A percentile compares a stretch with the other conserved stretches of the same genome.
Conservation (phyloP, 2,113 vertebrate species). For the Nanorana parkeri region DNA sequence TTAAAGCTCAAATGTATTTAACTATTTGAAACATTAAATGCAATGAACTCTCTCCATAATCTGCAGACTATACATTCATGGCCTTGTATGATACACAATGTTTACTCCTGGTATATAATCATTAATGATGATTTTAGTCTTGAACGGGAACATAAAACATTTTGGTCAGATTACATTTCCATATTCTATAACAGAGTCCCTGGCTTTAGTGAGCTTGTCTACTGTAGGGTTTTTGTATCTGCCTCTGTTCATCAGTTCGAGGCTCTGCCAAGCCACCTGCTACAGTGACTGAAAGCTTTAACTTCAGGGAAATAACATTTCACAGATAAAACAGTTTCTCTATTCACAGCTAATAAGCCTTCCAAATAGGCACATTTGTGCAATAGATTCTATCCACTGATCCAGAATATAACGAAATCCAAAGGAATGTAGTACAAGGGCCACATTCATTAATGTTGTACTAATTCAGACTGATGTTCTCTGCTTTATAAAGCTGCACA, state of each 20-base stretch:
- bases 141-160: constrained; percentile 28
- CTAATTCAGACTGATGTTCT: background rate
- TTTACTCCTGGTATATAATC: background rate
- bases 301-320: constrained; percentile 46
- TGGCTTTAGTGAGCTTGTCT: constrained; percentile 1
- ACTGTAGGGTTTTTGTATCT: constrained; percentile 33
- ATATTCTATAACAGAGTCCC: constrained; percentile 18
- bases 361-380: constrained; percentile 36
- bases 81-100: background rate
- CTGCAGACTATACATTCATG: background rate
- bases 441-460: constrained; percentile 1
- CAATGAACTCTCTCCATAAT: too few species aligned
- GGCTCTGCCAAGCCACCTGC: constrained; percentile 50
- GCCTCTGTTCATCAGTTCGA: constrained; percentile 21
- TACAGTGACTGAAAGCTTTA: constrained; percentile 37
- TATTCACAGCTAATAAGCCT: constrained; percentile 21
- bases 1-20: too few species aligned
- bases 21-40: too few species aligned
- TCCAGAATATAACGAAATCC: constrained; percentile 25
- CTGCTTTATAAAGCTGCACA: too few species aligned
- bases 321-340: constrained; percentile 39
- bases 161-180: constrained; percentile 10
- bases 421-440: constrained; percentile 14
- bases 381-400: constrained; percentile 14
- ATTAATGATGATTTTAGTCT: background rate